Conservation (phyloP, 2,113 vertebrate genomes). For the Argyrosomus japonicus region DNA sequence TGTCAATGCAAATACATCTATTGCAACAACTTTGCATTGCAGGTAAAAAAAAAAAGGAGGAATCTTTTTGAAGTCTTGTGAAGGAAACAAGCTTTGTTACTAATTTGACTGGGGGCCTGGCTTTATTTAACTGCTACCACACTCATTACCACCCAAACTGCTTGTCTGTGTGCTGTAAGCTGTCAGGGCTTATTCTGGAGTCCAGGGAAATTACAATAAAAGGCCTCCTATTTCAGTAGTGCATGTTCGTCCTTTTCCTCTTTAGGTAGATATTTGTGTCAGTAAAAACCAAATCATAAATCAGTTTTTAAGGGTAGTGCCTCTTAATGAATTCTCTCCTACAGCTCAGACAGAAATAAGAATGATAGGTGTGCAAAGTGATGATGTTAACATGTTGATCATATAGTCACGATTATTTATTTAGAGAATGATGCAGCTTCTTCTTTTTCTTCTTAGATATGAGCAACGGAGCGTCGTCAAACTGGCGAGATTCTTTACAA, state of each 20-base stretch:
- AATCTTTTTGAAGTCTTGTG: neutral
- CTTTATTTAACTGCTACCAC: conserved; percentile 47
- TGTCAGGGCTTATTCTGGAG: conserved; percentile 20
- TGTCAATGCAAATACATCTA: neutral
- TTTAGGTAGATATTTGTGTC: neutral
- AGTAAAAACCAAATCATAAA: neutral
- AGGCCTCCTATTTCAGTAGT: neutral
- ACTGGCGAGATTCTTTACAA: conserved; percentile 75
- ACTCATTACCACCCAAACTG: conserved; percentile 28
- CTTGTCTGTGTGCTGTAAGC: conserved; percentile 28
- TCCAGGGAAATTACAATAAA: conserved; percentile 1
- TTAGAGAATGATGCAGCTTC: neutral
- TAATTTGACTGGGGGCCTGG: conserved; percentile 38
- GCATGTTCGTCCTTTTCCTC: neutral
- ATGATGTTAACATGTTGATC: neutral
- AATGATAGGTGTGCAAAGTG: neutral
- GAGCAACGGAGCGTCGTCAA: conserved; percentile 82
- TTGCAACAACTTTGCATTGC: neutral
- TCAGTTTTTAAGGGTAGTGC: neutral
- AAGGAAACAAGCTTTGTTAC: neutral
- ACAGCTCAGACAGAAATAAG: neutral
- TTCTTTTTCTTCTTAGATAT: conserved; percentile 80
- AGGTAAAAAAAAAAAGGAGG: neutral
- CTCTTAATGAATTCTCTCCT: neutral
- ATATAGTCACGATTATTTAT: neutral